Evolutionary conservation across 2,113 vertebrate species (phyloP), one percentile per base, ranked within the genome.

Genomic region (Brachirus orientalis): DNA sequence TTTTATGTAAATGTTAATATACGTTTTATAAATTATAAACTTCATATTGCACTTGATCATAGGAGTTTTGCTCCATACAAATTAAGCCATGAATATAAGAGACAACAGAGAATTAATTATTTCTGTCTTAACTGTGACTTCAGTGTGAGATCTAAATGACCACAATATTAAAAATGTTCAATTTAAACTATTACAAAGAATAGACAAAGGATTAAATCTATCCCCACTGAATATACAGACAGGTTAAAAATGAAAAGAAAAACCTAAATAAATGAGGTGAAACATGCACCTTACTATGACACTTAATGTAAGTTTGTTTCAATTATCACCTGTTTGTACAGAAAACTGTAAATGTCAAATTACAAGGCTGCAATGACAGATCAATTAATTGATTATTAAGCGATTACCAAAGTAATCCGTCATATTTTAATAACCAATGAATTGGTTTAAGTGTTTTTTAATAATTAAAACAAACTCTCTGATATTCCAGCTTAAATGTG

Each of bases 41-140:
- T 19, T 19, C 58, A 38, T 43, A 74, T 69, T 65, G 54, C 65
- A 70, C 65, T 41, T 41, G 46, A 43, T 11, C 3, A 13, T 14
- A 19, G 11, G 43, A 55, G 38, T 35, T 43, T 55, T 45, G 3
- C 19, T 28, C 22, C 47, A 41, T 43, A 57, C 1, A 41, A 19
- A 52, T n/a, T 11, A 38, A 9, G 38, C 45, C 35, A 4, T 73
- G 46, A 61, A 50, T 20, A 43, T 7, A 46, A 36, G 6, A 17
- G 8, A 48, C 4, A 22, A 19, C 1, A 8, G 10, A 50, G 40
- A 52, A 20, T 17, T 0, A 65, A 59, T 54, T 1, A 9, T 44
- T 58, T 20, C 35, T 71, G 70, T 55, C 59, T 69, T 65, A 51
- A 71, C 9, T 51, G 37, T 43, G 44, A 57, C 6, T 48, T 59